Conservation (phyloP, 2,113 vertebrate species). For the Alaudala cheleensis region DNA sequence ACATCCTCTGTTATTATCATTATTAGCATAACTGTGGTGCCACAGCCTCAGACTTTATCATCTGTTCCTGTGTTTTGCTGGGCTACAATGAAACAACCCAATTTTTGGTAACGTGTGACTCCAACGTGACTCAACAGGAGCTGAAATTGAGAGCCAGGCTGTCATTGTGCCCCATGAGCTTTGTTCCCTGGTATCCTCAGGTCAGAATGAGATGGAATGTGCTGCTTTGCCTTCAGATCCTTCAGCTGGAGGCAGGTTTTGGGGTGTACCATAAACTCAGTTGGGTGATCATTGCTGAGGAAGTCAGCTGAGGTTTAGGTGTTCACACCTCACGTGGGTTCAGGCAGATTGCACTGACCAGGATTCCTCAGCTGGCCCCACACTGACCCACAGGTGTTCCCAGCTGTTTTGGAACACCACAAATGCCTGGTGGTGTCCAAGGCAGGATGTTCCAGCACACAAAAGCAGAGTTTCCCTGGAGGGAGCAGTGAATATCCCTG, state of each 20-base stretch:
- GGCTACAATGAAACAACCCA: not conserved
- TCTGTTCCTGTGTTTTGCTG: not conserved
- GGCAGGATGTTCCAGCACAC: not conserved
- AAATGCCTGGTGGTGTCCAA: not conserved
- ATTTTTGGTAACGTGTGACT: accelerated
- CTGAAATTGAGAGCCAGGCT: not conserved
- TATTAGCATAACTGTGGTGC: not conserved
- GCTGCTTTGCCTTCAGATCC: not conserved
- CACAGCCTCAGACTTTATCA: not conserved
- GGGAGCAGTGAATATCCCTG: not conserved
- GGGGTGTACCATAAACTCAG: too few relatives aligned
- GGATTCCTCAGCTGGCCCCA: not conserved
- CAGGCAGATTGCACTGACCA: too few relatives aligned
- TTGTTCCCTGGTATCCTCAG: not conserved
- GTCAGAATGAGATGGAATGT: accelerated
- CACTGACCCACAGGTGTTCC: not conserved
- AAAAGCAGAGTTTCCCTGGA: not conserved
- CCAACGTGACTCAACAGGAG: not conserved
- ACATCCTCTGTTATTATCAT: not conserved
- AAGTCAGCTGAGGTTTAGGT: not conserved
- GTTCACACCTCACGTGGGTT: accelerated
- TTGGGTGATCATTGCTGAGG: not conserved
- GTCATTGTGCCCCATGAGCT: not conserved
- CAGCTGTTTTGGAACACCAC: not conserved
- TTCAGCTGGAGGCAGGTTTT: too few relatives aligned